Conservation (phyloP, 1,140 invertebrate genomes). For the Drosophila punjabiensis region DNA sequence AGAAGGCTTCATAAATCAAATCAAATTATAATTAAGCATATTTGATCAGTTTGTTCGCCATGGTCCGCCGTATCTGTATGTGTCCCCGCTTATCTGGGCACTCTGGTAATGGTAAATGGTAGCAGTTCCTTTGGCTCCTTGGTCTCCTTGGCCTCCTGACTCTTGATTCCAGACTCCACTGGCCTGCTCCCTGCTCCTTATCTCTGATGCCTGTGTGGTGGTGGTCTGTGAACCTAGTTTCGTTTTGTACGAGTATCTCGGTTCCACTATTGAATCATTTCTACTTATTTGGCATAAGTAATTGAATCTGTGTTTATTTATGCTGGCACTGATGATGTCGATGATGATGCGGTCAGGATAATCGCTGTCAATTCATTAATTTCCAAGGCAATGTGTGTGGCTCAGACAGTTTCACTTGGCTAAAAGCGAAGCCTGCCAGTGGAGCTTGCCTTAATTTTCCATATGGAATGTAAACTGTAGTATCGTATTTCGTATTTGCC, state of each 20-base stretch:
- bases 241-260: conserved; percentile 61
- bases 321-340: conserved; percentile 66
- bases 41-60: conserved; percentile 76
- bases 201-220: conserved; percentile 49
- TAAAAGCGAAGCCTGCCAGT: not conserved
- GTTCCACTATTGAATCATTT: conserved; percentile 74
- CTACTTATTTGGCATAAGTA: conserved; percentile 84
- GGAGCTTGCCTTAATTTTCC: not conserved
- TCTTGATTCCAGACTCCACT: conserved; percentile 4
- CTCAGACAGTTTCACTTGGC: conserved; percentile 17
- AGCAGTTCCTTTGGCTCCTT: conserved; percentile 29
- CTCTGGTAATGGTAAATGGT: conserved; percentile 66
- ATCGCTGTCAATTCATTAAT: conserved; percentile 77
- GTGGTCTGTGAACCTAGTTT: conserved; percentile 38
- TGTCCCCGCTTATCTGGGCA: conserved; percentile 53
- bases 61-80: conserved; percentile 38
- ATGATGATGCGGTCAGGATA: conserved; percentile 76
- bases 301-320: conserved; percentile 80
- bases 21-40: conserved; percentile 85
- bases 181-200: conserved; percentile 41
- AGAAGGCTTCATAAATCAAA: conserved; percentile 84
- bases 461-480: conserved; percentile 16
- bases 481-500: conserved; percentile 63
- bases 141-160: conserved; percentile 12
- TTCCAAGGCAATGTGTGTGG: conserved; percentile 48